A percentile compares a stretch with the other conserved stretches of the same genome.
These are phyloP conservation scores for Scaptomyza montana DNA, from an alignment of 1,140 invertebrate species.

Conservation along the genomic window DNA sequence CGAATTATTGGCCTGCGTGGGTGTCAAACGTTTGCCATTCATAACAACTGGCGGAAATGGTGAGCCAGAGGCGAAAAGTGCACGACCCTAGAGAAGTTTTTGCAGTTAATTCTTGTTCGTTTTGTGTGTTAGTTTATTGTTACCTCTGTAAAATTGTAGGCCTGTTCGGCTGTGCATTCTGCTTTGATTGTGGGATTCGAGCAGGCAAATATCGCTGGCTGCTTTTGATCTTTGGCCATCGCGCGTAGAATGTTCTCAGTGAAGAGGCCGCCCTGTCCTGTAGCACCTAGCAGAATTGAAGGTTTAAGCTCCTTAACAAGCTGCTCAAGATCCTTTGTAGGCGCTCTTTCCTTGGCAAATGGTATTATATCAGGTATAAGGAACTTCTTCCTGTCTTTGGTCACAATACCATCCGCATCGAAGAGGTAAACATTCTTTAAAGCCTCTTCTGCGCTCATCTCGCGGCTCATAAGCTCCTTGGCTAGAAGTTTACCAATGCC, in stretches of 20 bases:
- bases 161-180: slow-evolving; percentile 97
- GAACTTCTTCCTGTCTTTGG: slow-evolving; percentile 88
- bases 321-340: slow-evolving; percentile 89
- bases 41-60: slow-evolving; percentile 93
- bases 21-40: slow-evolving; percentile 90
- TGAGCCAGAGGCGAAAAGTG: slow-evolving; percentile 93
- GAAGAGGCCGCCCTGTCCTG: slow-evolving; percentile 93
- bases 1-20: slow-evolving; percentile 98
- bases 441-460: slow-evolving; percentile 87
- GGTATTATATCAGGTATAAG: slow-evolving; percentile 89
- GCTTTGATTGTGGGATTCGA: slow-evolving; percentile 98
- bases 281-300: slow-evolving; percentile 91
- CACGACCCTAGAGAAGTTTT: slow-evolving; percentile 44
- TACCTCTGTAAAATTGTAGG: slow-evolving; percentile 90
- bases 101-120: too few relatives aligned
- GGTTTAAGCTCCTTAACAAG: slow-evolving; percentile 90
- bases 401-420: slow-evolving; percentile 88
- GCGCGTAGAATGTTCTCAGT: slow-evolving; percentile 90
- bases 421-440: slow-evolving; percentile 90
- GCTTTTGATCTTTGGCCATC: slow-evolving; percentile 87
- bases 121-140: slow-evolving; percentile 35
- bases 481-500: slow-evolving; percentile 95
- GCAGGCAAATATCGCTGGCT: slow-evolving; percentile 94
- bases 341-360: slow-evolving; percentile 90
- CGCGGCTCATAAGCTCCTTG: slow-evolving; percentile 28